These are phyloP conservation scores for Pandemis corylana DNA, from an alignment of 2,888 invertebrate species.

Conservation along the genomic window DNA sequence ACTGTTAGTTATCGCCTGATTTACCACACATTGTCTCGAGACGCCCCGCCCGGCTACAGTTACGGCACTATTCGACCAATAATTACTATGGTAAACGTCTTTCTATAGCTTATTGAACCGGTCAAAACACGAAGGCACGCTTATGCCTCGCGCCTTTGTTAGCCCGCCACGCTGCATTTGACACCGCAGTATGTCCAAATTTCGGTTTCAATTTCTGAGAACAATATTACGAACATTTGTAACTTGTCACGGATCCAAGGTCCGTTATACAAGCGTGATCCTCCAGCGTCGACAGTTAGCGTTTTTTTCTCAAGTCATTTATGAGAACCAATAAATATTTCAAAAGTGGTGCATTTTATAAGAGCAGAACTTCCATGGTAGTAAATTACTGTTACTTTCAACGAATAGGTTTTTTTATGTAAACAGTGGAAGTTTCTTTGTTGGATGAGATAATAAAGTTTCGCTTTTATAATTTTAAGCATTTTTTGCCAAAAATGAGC, in stretches of 20 bases:
- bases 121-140: conserved; percentile 81
- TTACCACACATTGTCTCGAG: conserved; percentile 58
- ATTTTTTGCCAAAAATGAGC: conserved; percentile 2
- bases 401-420: conserved; percentile 63
- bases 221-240: conserved; percentile 65
- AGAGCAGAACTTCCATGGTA: conserved; percentile 77
- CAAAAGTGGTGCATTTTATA: conserved; percentile 79
- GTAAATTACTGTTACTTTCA: conserved; percentile 82
- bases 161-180: conserved; percentile 59
- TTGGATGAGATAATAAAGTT: conserved; percentile 64
- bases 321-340: conserved; percentile 80
- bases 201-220: conserved; percentile 81
- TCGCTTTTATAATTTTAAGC: conserved; percentile 68
- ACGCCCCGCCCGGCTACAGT: conserved; percentile 78
- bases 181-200: conserved; percentile 83
- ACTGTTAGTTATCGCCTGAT: conserved; percentile 63
- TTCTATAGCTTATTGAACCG: conserved; percentile 72
- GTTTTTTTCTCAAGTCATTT: conserved; percentile 66
- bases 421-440: conserved; percentile 60
- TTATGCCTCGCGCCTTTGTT: conserved; percentile 71
- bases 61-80: conserved; percentile 69
- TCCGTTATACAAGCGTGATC: conserved; percentile 72
- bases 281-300: conserved; percentile 71
- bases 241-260: conserved; percentile 66
- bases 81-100: conserved; percentile 80